These are phyloP conservation scores for Rhingia rostrata DNA, from an alignment of 2,888 invertebrate genomes.

Conservation along the genomic window DNA sequence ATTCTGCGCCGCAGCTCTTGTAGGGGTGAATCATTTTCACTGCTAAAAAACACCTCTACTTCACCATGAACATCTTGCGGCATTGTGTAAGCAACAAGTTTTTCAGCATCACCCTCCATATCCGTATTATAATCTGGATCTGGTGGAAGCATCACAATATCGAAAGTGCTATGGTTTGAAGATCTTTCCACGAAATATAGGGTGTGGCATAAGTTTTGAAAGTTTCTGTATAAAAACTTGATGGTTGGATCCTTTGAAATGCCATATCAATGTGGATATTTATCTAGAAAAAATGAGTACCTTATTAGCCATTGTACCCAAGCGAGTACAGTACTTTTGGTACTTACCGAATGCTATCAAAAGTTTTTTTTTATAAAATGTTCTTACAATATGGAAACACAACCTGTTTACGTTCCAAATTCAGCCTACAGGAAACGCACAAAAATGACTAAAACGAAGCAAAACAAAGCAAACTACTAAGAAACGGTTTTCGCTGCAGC, in stretches of 20 bases:
- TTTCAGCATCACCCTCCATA: conserved; percentile 20
- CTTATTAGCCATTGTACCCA: not conserved
- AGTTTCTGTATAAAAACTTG: conserved; percentile 10
- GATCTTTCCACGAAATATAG: conserved; percentile 20
- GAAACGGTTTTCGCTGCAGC: not conserved
- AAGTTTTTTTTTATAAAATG: too few species aligned
- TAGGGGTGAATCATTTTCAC: conserved; percentile 11
- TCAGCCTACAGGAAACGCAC: conserved; percentile 4
- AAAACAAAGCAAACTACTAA: conserved; percentile 21
- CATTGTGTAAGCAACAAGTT: conserved; percentile 6
- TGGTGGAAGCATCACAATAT: too few species aligned
- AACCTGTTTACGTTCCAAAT: too few species aligned
- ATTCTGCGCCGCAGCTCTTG: too few species aligned
- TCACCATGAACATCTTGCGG: conserved; percentile 25
- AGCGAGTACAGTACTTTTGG: too few species aligned
- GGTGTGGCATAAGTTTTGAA: conserved; percentile 23
- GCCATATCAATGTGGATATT: too few species aligned
- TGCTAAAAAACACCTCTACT: conserved; percentile 12
- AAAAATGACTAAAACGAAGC: conserved; percentile 3
- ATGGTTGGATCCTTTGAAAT: too few species aligned
- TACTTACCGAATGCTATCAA: too few species aligned
- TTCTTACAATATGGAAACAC: not conserved
- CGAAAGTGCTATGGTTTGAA: conserved; percentile 18
- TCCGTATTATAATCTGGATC: too few species aligned
- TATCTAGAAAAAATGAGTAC: too few species aligned